Base-by-base conservation (phyloP, 2,797 vertebrate species). In the Knipowitschia caucasica region DNA sequence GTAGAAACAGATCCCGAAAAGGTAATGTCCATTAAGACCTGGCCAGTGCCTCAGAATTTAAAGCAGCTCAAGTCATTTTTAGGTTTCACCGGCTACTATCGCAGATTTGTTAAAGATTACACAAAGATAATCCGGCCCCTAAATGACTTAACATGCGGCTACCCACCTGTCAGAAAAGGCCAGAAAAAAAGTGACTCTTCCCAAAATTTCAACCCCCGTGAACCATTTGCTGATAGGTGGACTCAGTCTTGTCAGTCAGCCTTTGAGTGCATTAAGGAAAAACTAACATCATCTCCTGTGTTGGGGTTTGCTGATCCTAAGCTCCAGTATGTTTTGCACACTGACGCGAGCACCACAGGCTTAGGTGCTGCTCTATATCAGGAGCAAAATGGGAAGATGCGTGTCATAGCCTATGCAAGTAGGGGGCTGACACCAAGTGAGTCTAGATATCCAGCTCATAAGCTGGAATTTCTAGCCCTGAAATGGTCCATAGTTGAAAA, bases 371-470 rank as follows among this genome's bases (percentile, higher is more conserved):
- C 36, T 8, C 18, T 64, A 3, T 63, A 63, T 15, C 45, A 56
- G 10, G 53, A 64, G 15, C 54, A 64, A 14, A 46, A 52, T 1
- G 53, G 47, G 9, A 8, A 52, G 7, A 29, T 44, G 23, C 39
- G 53, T 2, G 44, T 57, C 10, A 52, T 64, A 14, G 53, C 61
- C 14, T 63, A 50, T 21, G 53, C 53, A 0, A 63, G 60, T 17
- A 11, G 60, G 18, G 47, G 60, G 2, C 45, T 63, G 5, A 56
- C 53, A 7, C 27, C 17, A 3, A 42, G 53, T 30, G 53, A 63
- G 33, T 17, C 15, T 14, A 17, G 39, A 8, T 63, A 64, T 6
- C 61, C 53, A 23, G 29, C 40, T 4, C 40, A 43, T 21, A 43
- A 24, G 20, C 20, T 24, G 20, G n/a, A n/a, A n/a, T 46, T 46